A percentile compares a stretch with the other conserved stretches of the same genome.
These are phyloP conservation scores for Octopus sinensis DNA, from an alignment of 1,140 invertebrate genomes.

Conservation along the genomic window DNA sequence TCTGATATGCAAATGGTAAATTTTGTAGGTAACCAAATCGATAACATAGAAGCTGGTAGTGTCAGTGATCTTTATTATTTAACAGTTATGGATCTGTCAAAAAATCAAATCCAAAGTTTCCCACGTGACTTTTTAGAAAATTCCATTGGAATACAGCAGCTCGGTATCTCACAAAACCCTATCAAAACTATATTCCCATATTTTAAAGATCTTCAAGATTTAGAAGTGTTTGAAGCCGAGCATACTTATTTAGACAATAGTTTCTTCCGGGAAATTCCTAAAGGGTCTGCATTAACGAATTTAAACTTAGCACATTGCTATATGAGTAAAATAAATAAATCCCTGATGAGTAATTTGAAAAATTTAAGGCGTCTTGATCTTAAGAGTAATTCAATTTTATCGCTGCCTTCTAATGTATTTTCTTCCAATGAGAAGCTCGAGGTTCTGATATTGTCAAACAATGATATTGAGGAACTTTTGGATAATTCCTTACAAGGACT, in stretches of 20 bases:
- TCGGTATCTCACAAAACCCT: conserved; percentile 17
- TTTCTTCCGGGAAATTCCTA: conserved; percentile 22
- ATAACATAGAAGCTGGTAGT: background rate
- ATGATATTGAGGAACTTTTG: conserved; percentile 21
- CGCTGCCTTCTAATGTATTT: conserved; percentile 23
- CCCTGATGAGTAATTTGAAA: conserved; percentile 23
- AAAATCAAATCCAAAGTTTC: conserved; percentile 18
- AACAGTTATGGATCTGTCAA: conserved; percentile 18
- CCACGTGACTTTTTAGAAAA: conserved; percentile 16
- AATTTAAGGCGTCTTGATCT: conserved; percentile 20
- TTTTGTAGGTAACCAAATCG: conserved; percentile 26
- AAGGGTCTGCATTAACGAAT: conserved; percentile 10
- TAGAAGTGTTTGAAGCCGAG: background rate
- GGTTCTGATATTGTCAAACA: conserved; percentile 26
- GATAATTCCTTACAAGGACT: conserved; percentile 22
- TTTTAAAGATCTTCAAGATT: background rate
- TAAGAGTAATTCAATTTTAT: conserved; percentile 21
- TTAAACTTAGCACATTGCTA: conserved; percentile 24
- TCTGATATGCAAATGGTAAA: conserved; percentile 25
- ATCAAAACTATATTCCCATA: background rate
- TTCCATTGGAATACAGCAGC: conserved; percentile 12
- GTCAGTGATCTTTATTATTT: conserved; percentile 17
- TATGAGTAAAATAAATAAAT: conserved; percentile 15
- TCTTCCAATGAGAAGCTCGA: conserved; percentile 19
- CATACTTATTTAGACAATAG: conserved; percentile 24